Evolutionary conservation across 2,113 vertebrate species (phyloP).

Genomic region (Nannospalax galili): DNA sequence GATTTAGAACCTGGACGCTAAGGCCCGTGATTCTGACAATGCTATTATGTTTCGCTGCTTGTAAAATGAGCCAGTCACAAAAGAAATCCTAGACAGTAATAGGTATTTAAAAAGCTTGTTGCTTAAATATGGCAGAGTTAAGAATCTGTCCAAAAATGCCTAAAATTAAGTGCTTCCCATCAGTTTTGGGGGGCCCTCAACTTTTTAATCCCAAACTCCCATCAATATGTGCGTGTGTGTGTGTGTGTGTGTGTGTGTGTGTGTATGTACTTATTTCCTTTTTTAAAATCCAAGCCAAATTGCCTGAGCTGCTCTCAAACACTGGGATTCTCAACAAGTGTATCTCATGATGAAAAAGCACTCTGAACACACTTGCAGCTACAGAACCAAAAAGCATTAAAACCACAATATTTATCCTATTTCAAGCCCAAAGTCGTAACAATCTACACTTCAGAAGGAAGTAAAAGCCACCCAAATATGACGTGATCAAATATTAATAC

Average conservation of each 20-base stretch:
- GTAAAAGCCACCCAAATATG: conserved; percentile 23
- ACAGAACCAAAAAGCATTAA: conserved; percentile 52
- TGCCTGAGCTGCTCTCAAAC: conserved; percentile 15
- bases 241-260: too few species aligned
- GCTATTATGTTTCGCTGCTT: neutral
- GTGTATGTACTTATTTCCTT: neutral
- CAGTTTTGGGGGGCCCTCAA: neutral
- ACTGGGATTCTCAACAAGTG: conserved; percentile 34
- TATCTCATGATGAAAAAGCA: conserved; percentile 30
- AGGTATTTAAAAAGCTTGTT: neutral
- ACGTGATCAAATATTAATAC: conserved; percentile 56
- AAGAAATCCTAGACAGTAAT: neutral
- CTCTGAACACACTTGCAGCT: conserved; percentile 31
- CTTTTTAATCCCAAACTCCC: neutral
- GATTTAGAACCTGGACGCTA: neutral
- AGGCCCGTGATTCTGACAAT: neutral
- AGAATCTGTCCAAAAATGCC: neutral
- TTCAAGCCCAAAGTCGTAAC: conserved; percentile 41
- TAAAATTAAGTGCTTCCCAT: neutral
- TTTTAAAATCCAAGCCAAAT: neutral
- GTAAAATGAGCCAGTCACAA: neutral
- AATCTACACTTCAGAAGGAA: conserved; percentile 4
- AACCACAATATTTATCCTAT: conserved; percentile 49
- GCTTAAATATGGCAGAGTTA: neutral
- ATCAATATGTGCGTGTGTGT: too few species aligned